Conservation (phyloP, 2,888 invertebrate species). For the Aleiodes leptofemur region DNA sequence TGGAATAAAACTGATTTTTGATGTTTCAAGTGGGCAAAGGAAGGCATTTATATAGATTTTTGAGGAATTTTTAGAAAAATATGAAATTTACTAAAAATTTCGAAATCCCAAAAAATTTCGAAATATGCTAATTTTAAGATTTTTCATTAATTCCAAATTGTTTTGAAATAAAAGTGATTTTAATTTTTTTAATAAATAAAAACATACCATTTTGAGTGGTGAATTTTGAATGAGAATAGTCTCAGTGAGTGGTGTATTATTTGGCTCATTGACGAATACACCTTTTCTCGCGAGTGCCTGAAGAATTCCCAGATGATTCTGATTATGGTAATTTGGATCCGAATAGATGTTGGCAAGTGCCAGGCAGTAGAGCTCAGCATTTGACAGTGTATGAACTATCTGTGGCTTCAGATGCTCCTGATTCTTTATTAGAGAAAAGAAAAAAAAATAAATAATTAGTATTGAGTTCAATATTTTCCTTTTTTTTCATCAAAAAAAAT, state of each 20-base stretch:
- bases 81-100: too few relatives aligned
- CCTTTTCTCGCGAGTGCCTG: conserved; percentile 95
- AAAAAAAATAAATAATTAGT: conserved; percentile 37
- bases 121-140: too few relatives aligned
- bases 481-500: too few relatives aligned
- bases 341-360: conserved; percentile 96
- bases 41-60: too few relatives aligned
- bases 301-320: conserved; percentile 96
- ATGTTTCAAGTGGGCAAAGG: too few relatives aligned
- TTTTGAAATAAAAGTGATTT: too few relatives aligned
- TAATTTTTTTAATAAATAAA: too few relatives aligned
- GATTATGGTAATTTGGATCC: conserved; percentile 96
- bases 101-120: too few relatives aligned
- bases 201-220: conserved; percentile 91
- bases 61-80: too few relatives aligned
- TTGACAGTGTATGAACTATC: conserved; percentile 92
- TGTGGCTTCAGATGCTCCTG: conserved; percentile 95
- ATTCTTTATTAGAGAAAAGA: conserved; percentile 78
- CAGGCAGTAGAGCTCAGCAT: conserved; percentile 95
- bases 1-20: too few relatives aligned
- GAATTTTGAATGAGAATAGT: conserved; percentile 97
- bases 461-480: conserved; percentile 6
- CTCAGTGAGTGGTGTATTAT: conserved; percentile 93
- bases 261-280: conserved; percentile 88
- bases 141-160: too few relatives aligned